Conservation (phyloP, 2,888 invertebrate species). For the Polietes domitor region DNA sequence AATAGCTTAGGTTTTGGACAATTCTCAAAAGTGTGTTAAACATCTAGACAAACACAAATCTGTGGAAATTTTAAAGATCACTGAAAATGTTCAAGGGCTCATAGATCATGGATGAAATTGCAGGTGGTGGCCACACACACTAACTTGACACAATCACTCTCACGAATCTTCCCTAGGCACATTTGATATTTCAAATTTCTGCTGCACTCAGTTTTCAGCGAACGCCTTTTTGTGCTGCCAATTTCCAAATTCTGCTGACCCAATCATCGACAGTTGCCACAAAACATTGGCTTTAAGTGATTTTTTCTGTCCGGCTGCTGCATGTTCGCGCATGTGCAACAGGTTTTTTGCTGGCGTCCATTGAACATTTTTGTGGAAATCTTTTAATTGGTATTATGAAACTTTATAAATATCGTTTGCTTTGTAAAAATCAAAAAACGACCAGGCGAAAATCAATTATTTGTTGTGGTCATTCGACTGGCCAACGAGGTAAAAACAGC, state of each 20-base stretch:
- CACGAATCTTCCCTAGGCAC: background rate
- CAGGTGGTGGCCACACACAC: background rate
- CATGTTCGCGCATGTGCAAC: constrained; percentile 4
- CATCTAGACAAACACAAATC: background rate
- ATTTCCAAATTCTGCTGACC: background rate
- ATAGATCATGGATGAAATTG: background rate
- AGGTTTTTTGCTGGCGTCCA: background rate
- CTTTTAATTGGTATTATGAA: constrained; percentile 67
- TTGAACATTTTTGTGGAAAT: constrained; percentile 52
- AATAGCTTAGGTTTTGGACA: background rate
- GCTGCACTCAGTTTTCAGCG: background rate
- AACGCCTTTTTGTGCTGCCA: background rate
- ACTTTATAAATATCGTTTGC: constrained; percentile 25
- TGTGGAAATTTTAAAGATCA: background rate
- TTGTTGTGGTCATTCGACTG: constrained; percentile 10
- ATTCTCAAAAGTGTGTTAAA: background rate
- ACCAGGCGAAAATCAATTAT: constrained; percentile 35
- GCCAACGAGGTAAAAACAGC: background rate
- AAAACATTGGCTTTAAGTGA: constrained; percentile 1
- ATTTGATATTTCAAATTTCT: background rate
- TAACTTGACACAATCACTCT: background rate
- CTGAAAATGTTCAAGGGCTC: background rate
- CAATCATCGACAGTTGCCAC: background rate
- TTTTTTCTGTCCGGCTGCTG: background rate
- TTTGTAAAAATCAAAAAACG: constrained; percentile 3